phyloP scores from a whole-genome alignment of 2,888 invertebrate species.

The Chymomyza amoena region DNA sequence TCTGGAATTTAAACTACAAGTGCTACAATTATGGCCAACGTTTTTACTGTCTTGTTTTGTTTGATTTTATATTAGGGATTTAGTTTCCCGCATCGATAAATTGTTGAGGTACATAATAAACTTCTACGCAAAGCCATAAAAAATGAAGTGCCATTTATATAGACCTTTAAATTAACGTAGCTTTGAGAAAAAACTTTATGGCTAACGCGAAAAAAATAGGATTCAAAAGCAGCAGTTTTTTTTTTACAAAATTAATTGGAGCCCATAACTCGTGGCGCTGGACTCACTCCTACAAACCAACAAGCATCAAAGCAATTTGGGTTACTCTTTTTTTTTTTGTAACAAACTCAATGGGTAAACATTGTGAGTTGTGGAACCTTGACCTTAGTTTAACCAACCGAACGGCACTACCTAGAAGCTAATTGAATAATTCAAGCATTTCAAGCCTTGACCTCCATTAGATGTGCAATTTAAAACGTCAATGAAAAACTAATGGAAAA shows the following conservation, averaged over 20 bases:
- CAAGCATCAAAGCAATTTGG: not conserved
- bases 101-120: not conserved
- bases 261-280: not conserved
- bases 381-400: slow-evolving; percentile 12
- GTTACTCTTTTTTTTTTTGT: not conserved
- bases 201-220: not conserved
- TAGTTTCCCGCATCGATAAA: not conserved
- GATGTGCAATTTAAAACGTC: slow-evolving; percentile 39
- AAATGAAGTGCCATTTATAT: not conserved
- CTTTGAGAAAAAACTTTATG: not conserved
- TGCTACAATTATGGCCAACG: slow-evolving; percentile 33
- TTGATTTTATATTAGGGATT: slow-evolving; percentile 30
- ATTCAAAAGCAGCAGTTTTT: not conserved
- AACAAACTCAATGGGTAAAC: not conserved
- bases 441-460: slow-evolving; percentile 54
- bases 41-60: slow-evolving; percentile 24
- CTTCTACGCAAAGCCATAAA: not conserved
- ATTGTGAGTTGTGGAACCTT: not conserved
- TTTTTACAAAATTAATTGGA: not conserved
- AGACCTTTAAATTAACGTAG: not conserved
- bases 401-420: not conserved
- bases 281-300: not conserved
- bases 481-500: slow-evolving; percentile 20
- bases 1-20: slow-evolving; percentile 39
- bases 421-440: slow-evolving; percentile 4